phyloP scores from a whole-genome alignment of 2,113 vertebrate species.

The Micronisus gabar region DNA sequence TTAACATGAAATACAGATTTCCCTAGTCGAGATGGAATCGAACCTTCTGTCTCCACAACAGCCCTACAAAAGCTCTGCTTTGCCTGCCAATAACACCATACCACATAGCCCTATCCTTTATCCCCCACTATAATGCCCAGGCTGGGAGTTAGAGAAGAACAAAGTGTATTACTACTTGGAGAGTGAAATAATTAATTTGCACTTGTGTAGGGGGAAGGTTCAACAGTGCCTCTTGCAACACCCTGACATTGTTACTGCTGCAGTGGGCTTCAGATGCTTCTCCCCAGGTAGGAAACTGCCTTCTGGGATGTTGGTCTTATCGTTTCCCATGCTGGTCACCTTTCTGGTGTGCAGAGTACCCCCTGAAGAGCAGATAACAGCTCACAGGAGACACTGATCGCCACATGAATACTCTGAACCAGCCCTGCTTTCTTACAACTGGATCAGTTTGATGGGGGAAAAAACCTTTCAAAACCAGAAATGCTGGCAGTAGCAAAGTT shows the following conservation, averaged over 20 bases:
- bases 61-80: not conserved
- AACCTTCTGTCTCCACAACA: not conserved
- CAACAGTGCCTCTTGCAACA: not conserved
- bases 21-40: not conserved
- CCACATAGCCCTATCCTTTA: not conserved
- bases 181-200: not conserved
- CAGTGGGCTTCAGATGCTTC: not conserved
- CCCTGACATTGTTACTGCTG: not conserved
- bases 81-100: not conserved
- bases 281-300: not conserved
- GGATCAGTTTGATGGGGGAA: not conserved
- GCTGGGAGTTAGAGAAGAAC: not conserved
- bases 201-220: not conserved
- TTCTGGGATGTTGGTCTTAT: not conserved
- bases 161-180: not conserved
- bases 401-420: not conserved
- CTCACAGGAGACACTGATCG: not conserved
- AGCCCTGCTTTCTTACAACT: not conserved
- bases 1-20: not conserved
- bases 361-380: not conserved
- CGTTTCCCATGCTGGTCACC: accelerated
- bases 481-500: not conserved
- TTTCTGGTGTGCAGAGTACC: not conserved
- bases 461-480: not conserved
- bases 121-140: not conserved